phyloP scores from a whole-genome alignment of 2,797 vertebrate genomes.

The Arnoldichthys spilopterus region DNA sequence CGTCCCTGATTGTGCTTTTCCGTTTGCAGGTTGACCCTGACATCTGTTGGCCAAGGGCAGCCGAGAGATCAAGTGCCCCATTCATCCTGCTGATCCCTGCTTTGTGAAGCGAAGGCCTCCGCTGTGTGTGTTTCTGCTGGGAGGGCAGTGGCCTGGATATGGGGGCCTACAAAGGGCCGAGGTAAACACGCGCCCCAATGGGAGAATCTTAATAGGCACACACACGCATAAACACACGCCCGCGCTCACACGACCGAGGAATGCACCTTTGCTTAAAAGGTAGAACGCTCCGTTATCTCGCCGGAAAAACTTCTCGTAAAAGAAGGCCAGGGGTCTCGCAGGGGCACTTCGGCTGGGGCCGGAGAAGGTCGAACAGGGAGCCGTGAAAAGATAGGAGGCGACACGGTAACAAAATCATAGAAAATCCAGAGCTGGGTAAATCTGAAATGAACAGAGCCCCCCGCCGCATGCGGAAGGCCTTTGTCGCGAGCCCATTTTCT shows the following conservation, averaged over 20 bases:
- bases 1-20: slow-evolving; percentile 37
- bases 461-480: slow-evolving; percentile 69
- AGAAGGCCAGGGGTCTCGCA: slow-evolving; percentile 47
- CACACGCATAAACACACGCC: slow-evolving; percentile 9
- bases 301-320: slow-evolving; percentile 67
- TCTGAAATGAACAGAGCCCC: slow-evolving; percentile 75
- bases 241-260: slow-evolving; percentile 22
- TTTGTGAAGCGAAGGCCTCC: slow-evolving; percentile 56
- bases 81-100: slow-evolving; percentile 65
- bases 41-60: slow-evolving; percentile 64
- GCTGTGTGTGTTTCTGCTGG: slow-evolving; percentile 37
- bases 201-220: slow-evolving; percentile 61
- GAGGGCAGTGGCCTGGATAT: slow-evolving; percentile 63
- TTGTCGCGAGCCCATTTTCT: slow-evolving; percentile 81
- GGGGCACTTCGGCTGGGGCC: slow-evolving; percentile 52
- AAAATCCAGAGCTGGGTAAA: slow-evolving; percentile 78
- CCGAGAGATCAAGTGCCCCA: slow-evolving; percentile 69
- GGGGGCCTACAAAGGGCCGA: slow-evolving; percentile 46
- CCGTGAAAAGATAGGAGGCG: slow-evolving; percentile 75
- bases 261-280: slow-evolving; percentile 16
- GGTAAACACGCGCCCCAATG: slow-evolving; percentile 55
- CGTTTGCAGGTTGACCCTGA: slow-evolving; percentile 67
- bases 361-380: slow-evolving; percentile 39
- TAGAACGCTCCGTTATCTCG: slow-evolving; percentile 45
- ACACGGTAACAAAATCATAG: slow-evolving; percentile 82